Conservation (phyloP, 2,888 invertebrate genomes). For the Nowickia ferox region DNA sequence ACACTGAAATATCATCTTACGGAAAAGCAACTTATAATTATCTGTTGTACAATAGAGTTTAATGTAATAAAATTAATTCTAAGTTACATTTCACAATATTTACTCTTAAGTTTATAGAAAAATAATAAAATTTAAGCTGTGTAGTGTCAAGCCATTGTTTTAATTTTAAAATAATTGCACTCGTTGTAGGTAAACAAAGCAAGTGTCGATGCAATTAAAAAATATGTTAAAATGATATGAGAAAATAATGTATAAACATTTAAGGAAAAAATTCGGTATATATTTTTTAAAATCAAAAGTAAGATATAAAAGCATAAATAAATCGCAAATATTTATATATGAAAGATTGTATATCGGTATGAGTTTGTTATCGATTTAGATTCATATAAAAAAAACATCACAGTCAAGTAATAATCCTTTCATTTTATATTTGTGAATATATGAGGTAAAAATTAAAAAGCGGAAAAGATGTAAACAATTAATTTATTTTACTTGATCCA, state of each 20-base stretch:
- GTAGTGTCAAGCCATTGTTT: too few species aligned
- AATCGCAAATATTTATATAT: conserved; percentile 27
- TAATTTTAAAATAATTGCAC: too few species aligned
- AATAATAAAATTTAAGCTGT: too few species aligned
- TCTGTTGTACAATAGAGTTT: conserved; percentile 23
- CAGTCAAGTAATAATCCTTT: conserved; percentile 67
- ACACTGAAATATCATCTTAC: conserved; percentile 12
- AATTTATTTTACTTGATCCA: conserved; percentile 79
- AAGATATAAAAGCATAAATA: conserved; percentile 14
- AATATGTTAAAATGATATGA: too few species aligned
- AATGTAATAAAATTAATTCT: not conserved
- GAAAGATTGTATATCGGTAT: conserved; percentile 48
- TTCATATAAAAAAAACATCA: conserved; percentile 61
- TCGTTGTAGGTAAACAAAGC: too few species aligned
- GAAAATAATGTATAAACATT: not conserved
- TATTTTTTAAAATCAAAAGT: not conserved
- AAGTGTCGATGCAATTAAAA: too few species aligned
- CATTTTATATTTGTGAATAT: conserved; percentile 32
- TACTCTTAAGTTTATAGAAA: too few species aligned
- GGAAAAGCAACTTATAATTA: conserved; percentile 15
- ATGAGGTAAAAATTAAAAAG: conserved; percentile 25
- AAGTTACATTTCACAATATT: too few species aligned
- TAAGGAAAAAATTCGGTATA: not conserved
- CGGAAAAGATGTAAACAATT: conserved; percentile 15
- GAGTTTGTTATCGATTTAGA: conserved; percentile 36